Evolutionary conservation across 1,140 invertebrate genomes (phyloP).

Genomic region (Hormaphis cornu): DNA sequence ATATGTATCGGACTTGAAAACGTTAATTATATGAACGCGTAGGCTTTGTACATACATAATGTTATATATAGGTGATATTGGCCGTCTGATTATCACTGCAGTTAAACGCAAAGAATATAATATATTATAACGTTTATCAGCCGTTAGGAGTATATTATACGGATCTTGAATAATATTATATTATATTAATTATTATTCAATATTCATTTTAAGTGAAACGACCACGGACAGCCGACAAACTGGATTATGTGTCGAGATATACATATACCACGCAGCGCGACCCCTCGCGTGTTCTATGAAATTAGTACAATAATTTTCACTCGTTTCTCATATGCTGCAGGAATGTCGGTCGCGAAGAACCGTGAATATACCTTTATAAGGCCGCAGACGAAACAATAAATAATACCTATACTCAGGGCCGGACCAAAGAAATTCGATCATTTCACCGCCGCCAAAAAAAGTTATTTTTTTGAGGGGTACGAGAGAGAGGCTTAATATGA

Average conservation of each 20-base stretch:
- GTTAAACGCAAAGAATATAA: background rate
- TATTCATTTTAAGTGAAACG: constrained; percentile 3
- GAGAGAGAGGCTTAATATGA: too few relatives aligned
- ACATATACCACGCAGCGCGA: too few relatives aligned
- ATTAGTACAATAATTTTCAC: background rate
- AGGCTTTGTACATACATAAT: too few relatives aligned
- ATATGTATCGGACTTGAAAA: background rate
- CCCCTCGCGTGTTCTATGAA: too few relatives aligned
- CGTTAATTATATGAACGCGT: background rate
- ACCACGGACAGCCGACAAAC: background rate
- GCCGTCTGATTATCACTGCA: background rate
- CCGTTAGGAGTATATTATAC: background rate
- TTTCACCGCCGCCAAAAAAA: too few relatives aligned
- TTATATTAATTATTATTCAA: too few relatives aligned
- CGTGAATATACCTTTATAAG: background rate
- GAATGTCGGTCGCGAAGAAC: background rate
- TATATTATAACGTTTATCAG: background rate
- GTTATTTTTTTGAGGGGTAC: too few relatives aligned
- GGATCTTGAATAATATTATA: constrained; percentile 7
- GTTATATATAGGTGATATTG: too few relatives aligned
- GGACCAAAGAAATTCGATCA: too few relatives aligned
- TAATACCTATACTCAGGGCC: too few relatives aligned
- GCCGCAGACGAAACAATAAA: background rate
- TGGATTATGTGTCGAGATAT: too few relatives aligned
- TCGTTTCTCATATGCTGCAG: background rate